Base-by-base conservation (phyloP, 2,888 invertebrate genomes). In the Phrixothrix hirtus region DNA sequence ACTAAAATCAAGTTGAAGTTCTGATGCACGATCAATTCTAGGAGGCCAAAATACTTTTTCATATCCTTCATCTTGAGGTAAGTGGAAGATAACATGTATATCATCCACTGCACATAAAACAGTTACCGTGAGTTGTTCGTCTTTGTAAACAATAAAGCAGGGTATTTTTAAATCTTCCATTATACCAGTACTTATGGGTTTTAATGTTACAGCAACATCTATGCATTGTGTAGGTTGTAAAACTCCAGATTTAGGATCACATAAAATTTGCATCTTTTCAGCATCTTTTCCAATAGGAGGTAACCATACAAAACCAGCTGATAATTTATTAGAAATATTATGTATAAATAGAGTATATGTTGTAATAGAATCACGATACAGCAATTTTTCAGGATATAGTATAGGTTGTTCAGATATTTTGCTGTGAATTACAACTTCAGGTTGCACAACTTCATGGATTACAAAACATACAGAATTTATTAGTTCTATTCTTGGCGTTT, bases 101-200 rank as follows among this genome's bases (percentile, higher is more conserved):
- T 70, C 64, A 36, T 73, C 71, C 1, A 75, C 72, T 0, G 61
- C 58, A 26, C 73, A 74, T 15, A 77, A 58, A 5, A 78, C 54
- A 36, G 64, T 63, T 9, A 78, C 35, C 17, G 65, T 59, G 21
- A 72, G 54, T 1, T 68, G 67, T 45, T 62, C 56, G 7, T 61
- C 62, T 9, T 48, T 58, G 17, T 62, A 50, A 10, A 73, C 70
- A n/a, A 75, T 58, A 50, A 71, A 71, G 48, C 77, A 77, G 1
- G 76, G 75, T 2, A 77, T 47, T 35, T 64, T 69, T 16, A 75
- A 57, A 16, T 73, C 61, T 13, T 72, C 69, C 11, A 76, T 63
- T 7, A 68, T 54, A n/a, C 78, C 78, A 41, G 63, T 57, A 21
- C 69, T 63, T 6, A 64, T 25, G 0, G 76, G 73, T 0, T 59